Conservation (phyloP, 2,797 vertebrate species). For the Sebastes cheni region DNA sequence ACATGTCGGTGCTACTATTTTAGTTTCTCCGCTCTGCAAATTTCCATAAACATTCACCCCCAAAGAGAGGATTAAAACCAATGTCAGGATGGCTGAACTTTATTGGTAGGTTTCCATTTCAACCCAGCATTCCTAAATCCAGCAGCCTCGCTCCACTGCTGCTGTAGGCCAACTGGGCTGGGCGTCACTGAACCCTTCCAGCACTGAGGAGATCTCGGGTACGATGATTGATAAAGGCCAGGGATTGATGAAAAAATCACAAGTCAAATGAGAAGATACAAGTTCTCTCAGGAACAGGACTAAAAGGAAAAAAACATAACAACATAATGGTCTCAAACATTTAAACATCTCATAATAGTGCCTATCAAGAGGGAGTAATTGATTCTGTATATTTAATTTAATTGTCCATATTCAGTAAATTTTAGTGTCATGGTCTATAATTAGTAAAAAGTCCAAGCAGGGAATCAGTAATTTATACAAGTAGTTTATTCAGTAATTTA, state of each 20-base stretch:
- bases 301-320: background rate
- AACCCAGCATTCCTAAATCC: constrained; percentile 19
- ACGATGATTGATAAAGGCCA: background rate
- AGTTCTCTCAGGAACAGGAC: background rate
- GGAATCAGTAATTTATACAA: too few relatives aligned
- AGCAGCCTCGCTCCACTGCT: background rate
- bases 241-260: background rate
- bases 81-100: background rate
- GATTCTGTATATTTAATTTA: background rate
- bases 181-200: background rate
- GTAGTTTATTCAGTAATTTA: too few relatives aligned
- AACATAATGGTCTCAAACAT: background rate
- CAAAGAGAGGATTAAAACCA: constrained; percentile 2
- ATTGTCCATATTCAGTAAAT: background rate
- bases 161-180: background rate
- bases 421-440: background rate
- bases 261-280: background rate
- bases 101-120: constrained; percentile 37
- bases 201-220: background rate
- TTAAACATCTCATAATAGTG: background rate
- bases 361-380: background rate
- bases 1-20: constrained; percentile 14
- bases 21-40: constrained; percentile 1
- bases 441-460: too few relatives aligned
- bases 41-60: constrained; percentile 15